Evolutionary conservation across 1,140 invertebrate species (phyloP), one percentile per base, ranked within the genome.

Genomic region (Magallana ariakensis): DNA sequence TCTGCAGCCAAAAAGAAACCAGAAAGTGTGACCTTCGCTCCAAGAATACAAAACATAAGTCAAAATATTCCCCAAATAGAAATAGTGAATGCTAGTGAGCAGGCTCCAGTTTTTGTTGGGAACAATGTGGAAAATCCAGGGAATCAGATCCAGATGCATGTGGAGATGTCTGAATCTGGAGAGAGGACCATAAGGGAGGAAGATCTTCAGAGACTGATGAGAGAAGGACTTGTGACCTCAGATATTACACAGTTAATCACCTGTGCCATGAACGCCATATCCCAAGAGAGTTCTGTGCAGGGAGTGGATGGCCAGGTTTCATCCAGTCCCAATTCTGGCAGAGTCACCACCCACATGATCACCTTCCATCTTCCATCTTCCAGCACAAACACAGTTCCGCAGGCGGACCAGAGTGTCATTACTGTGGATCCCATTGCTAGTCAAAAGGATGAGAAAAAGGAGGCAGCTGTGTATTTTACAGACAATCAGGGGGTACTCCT

Each of bases 201-300:
- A 26, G 92, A 92, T 85, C 84, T 92, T 62, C 88, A 88, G 26
- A 91, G 90, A 88, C 86, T 92, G 3, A 89, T 82, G 80, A 91
- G 80, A 58, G 91, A 92, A 93, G 95, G 89, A 0, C 88, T 92
- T 85, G 94, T 95, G 5, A 94, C 95, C 6, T 94, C 94, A 7
- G 96, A 96, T 85, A 93, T 95, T 22, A 95, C 95, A 5, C 95
- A 96, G 88, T 91, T 96, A 10, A 95, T 96, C 81, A 96, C 95
- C 85, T 95, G 94, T 26, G 96, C 95, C 83, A 92, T 96, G 5
- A 94, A 92, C 92, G 95, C 95, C n/a, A 93, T 93, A 13, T 90
- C 91, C n/a, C 87, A 91, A 84, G 88, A 90, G 53, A 53, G 81
- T 15, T 22, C 66, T 53, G 60, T 46, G 15, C 60, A 83, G 22